These are phyloP conservation scores for Spea bombifrons DNA, from an alignment of 2,113 vertebrate species.

Conservation along the genomic window DNA sequence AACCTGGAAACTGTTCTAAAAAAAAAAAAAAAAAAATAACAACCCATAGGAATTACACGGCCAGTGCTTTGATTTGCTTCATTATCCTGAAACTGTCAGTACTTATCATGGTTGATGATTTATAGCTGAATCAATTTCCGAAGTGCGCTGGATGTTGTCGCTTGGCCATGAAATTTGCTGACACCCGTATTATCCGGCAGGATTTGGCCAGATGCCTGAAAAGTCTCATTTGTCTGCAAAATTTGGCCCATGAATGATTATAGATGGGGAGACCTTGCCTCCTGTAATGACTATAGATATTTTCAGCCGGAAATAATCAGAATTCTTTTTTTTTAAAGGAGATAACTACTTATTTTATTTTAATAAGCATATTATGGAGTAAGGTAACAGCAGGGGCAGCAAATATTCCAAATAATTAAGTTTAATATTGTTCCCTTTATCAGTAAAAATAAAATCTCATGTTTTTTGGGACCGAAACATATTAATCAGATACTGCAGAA, in stretches of 20 bases:
- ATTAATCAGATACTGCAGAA: too few relatives aligned
- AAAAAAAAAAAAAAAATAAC: neutral
- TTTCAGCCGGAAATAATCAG: neutral
- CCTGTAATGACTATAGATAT: neutral
- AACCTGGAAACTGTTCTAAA: conserved; percentile 2
- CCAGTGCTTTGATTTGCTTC: conserved; percentile 4
- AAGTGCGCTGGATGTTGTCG: conserved; percentile 22
- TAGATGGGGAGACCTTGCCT: neutral
- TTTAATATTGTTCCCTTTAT: too few relatives aligned
- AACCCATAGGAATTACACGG: neutral
- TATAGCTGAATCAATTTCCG: conserved; percentile 26
- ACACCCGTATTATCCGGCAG: conserved; percentile 1
- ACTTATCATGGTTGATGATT: conserved; percentile 15
- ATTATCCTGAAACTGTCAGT: conserved; percentile 16
- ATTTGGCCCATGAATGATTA: neutral
- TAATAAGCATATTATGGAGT: too few relatives aligned
- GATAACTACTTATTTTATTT: too few relatives aligned
- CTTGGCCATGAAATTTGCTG: conserved; percentile 28
- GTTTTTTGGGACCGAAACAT: too few relatives aligned
- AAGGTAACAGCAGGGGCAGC: neutral
- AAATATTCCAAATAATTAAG: too few relatives aligned
- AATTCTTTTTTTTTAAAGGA: too few relatives aligned
- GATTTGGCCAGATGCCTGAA: conserved; percentile 4
- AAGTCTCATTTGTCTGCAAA: conserved; percentile 1
- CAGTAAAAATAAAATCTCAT: too few relatives aligned